Conservation (phyloP, 2,888 invertebrate genomes). For the Nemoura dubitans region DNA sequence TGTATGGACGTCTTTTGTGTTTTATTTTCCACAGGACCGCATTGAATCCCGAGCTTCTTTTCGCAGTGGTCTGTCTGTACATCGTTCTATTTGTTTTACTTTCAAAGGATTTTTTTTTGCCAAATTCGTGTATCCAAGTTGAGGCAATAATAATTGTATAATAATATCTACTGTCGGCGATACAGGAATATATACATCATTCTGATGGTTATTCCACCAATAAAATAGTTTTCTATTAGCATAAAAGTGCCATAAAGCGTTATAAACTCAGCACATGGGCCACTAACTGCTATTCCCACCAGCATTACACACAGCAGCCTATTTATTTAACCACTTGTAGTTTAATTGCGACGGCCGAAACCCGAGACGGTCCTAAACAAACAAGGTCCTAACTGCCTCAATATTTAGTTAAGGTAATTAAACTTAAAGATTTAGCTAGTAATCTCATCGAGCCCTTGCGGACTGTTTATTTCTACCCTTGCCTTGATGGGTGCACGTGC, state of each 20-base stretch:
- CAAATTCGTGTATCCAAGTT: neutral
- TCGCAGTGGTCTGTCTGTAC: neutral
- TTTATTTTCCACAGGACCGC: neutral
- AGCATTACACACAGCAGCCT: constrained; percentile 9
- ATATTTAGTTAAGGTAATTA: constrained; percentile 30
- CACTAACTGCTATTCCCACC: neutral
- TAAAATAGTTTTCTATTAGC: constrained; percentile 12
- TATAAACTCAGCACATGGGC: neutral
- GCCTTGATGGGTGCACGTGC: neutral
- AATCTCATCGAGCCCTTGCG: neutral
- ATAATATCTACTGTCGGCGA: neutral
- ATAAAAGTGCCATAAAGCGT: constrained; percentile 12
- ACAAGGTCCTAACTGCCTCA: constrained; percentile 14
- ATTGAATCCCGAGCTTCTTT: neutral
- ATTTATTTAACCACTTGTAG: constrained; percentile 27
- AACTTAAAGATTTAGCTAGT: constrained; percentile 16
- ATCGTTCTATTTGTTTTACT: neutral
- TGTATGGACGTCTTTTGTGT: neutral
- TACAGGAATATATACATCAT: neutral
- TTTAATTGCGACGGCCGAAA: constrained; percentile 17
- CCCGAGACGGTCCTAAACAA: constrained; percentile 10
- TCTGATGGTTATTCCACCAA: neutral
- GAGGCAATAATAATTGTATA: neutral
- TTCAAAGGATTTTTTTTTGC: neutral
- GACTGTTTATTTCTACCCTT: constrained; percentile 2